These are phyloP conservation scores for Listronotus oregonensis DNA, from an alignment of 1,140 invertebrate genomes.

Conservation along the genomic window DNA sequence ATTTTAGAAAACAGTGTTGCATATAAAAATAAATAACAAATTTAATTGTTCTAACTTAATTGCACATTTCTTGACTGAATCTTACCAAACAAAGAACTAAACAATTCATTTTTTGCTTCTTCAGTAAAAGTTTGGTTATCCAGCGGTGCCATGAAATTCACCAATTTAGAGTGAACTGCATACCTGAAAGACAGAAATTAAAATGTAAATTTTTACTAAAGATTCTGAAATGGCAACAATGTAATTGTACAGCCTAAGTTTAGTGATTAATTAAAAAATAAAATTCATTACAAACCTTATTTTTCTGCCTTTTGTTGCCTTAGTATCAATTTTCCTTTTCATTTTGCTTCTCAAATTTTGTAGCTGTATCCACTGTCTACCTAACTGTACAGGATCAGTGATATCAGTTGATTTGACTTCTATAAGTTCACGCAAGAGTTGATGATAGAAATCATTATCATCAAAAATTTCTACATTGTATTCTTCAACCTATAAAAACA, in stretches of 20 bases:
- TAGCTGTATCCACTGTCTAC: conserved; percentile 86
- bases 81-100: conserved; percentile 78
- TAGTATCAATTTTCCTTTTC: conserved; percentile 88
- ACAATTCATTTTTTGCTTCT: conserved; percentile 79
- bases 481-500: conserved; percentile 59
- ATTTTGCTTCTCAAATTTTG: conserved; percentile 89
- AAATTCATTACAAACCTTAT: conserved; percentile 66
- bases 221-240: too few species aligned
- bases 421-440: conserved; percentile 88
- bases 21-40: too few species aligned
- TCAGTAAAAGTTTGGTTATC: conserved; percentile 73
- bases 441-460: conserved; percentile 96
- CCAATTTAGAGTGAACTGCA: conserved; percentile 85
- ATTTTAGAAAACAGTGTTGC: too few species aligned
- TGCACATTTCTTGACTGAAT: conserved; percentile 12
- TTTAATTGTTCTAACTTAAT: too few species aligned
- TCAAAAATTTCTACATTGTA: conserved; percentile 90
- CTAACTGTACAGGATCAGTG: conserved; percentile 79
- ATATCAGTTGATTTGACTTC: conserved; percentile 84
- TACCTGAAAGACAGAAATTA: conserved; percentile 59
- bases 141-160: conserved; percentile 92
- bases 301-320: conserved; percentile 89
- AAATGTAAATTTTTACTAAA: too few species aligned
- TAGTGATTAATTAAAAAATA: too few species aligned
- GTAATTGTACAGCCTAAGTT: too few species aligned